phyloP scores from a whole-genome alignment of 1,140 invertebrate genomes.

The Solen grandis region DNA sequence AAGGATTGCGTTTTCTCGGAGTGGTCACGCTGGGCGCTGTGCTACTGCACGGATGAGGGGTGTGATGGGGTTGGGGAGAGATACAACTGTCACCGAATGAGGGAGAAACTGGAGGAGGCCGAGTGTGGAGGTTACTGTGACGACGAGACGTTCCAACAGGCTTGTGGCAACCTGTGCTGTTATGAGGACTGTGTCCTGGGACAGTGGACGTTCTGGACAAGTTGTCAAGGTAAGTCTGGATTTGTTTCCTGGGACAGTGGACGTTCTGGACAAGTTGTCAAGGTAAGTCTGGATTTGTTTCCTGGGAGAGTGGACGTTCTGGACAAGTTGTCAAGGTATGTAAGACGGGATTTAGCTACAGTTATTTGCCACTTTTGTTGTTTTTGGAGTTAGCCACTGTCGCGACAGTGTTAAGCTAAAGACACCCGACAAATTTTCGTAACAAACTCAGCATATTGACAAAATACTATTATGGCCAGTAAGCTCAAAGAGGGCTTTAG shows the following conservation, averaged over 20 bases:
- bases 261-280: no score
- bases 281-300: slow-evolving; percentile 46
- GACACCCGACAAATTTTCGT: no score
- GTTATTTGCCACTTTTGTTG: no score
- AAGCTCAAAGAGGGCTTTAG: no score
- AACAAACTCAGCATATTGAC: no score
- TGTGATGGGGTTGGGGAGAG: slow-evolving; percentile 37
- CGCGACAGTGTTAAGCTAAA: no score
- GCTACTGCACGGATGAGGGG: slow-evolving; percentile 22
- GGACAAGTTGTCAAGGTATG: slow-evolving; percentile 57
- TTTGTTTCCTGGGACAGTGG: no score
- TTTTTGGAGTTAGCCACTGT: no score
- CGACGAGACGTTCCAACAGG: slow-evolving; percentile 16
- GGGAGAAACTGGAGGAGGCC: slow-evolving; percentile 23
- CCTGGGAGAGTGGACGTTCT: slow-evolving; percentile 51
- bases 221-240: slow-evolving; percentile 39
- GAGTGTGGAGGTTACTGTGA: slow-evolving; percentile 64
- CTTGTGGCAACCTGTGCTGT: slow-evolving; percentile 60
- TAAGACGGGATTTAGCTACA: no score
- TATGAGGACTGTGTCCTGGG: slow-evolving; percentile 60
- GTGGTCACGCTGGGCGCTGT: slow-evolving; percentile 55
- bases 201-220: slow-evolving; percentile 55
- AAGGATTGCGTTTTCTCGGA: slow-evolving; percentile 52
- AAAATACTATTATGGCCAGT: no score
- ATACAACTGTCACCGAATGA: slow-evolving; percentile 46